Conservation (phyloP, 2,113 vertebrate genomes). For the Campylomormyrus tamandua region DNA sequence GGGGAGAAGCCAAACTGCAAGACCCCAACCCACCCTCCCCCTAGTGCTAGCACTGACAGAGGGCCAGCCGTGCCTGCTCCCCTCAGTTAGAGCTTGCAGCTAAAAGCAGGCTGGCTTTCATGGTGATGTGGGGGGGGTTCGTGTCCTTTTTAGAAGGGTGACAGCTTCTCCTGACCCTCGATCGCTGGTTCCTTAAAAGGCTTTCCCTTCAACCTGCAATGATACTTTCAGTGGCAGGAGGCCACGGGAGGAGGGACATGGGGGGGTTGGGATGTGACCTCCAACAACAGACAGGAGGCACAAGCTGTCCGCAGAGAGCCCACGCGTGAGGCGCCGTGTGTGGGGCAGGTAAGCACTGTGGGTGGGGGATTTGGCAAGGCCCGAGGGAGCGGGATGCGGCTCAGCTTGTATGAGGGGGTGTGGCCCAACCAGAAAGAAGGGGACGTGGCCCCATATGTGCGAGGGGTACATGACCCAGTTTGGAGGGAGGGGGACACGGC, state of each 20-base stretch:
- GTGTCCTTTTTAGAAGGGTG: not conserved
- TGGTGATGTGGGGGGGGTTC: not conserved
- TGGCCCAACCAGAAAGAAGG: too few species aligned
- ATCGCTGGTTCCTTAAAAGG: not conserved
- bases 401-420: not conserved
- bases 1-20: not conserved
- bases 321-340: not conserved
- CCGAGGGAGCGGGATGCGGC: not conserved
- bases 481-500: not conserved
- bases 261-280: not conserved
- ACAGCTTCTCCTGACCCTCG: not conserved
- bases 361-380: not conserved
- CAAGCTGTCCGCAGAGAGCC: not conserved
- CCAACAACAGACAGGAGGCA: not conserved
- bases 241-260: not conserved
- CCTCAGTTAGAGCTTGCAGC: not conserved
- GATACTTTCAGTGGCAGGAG: not conserved
- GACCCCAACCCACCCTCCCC: not conserved
- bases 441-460: not conserved
- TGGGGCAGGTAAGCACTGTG: not conserved
- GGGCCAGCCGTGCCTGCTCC: not conserved
- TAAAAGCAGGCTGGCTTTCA: not conserved
- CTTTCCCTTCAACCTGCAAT: not conserved
- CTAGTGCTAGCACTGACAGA: not conserved
- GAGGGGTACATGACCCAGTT: too few species aligned